Evolutionary conservation across 2,888 invertebrate genomes (phyloP), one percentile per base, ranked within the genome.

Genomic region (Cacoxenus indagator): DNA sequence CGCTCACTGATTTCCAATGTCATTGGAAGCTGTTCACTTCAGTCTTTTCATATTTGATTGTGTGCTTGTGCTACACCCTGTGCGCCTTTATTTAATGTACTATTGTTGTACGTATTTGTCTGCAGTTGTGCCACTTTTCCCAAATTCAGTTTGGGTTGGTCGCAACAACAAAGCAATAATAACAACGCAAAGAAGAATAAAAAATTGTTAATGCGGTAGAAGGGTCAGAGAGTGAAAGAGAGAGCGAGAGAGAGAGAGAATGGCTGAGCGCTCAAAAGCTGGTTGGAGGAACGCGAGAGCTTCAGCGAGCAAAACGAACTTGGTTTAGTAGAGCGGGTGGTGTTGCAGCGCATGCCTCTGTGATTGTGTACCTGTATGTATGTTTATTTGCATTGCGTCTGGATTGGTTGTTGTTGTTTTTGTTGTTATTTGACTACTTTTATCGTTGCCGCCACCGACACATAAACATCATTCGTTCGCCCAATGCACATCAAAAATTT

Each of bases 91-190:
- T 72, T 71, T 48, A 48, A 2, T 67, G n/a, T n/a, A n/a, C n/a
- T n/a, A n/a, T n/a, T n/a, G n/a, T 67, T 75, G 70, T 8, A 46
- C 67, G 57, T 29, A 46, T 59, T 67, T 57, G 54, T 69, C 14
- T 66, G 72, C 67, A 73, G 73, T 73, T 64, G 65, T 74, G 62
- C 57, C 24, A 74, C 71, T 75, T 70, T 73, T 72, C 76, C 64
- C 80, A 80, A n/a, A 80, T 80, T 77, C 78, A 77, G 82, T 80
- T 82, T 80, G 82, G 80, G 79, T 80, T 80, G 82, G 79, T 80
- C 77, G 71, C 65, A 22, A n/a, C n/a, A n/a, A n/a, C n/a, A n/a
- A 67, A 67, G 65, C 76, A 78, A 72, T 31, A 37, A 37, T 14
- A 37, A 37, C 22, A 4, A 22, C 51, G 22, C 51, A 19, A 19